phyloP scores from a whole-genome alignment of 2,113 vertebrate species.

The Notarius lentiginosus region DNA sequence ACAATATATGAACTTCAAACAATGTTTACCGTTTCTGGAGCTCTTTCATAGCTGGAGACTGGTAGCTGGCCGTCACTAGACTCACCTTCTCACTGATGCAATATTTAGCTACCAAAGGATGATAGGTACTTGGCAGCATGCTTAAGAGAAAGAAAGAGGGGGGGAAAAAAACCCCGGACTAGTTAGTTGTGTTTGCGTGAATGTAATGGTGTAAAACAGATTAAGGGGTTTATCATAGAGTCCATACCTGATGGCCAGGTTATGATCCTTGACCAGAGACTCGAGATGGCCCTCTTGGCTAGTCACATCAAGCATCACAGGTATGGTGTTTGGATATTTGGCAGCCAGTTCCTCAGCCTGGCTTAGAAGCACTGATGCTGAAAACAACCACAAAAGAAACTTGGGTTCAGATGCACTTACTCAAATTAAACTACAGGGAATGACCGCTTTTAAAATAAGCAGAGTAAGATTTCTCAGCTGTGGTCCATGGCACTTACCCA shows the following conservation, averaged over 20 bases:
- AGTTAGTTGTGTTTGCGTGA: background rate
- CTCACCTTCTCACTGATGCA: slow-evolving; percentile 90
- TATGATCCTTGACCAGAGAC: slow-evolving; percentile 83
- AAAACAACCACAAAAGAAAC: background rate
- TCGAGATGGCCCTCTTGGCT: slow-evolving; percentile 79
- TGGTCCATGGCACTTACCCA: slow-evolving; percentile 76
- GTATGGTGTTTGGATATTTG: slow-evolving; percentile 79
- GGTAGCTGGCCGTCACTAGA: slow-evolving; percentile 93
- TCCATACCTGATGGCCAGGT: slow-evolving; percentile 91
- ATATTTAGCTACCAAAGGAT: slow-evolving; percentile 86
- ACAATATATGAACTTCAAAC: slow-evolving; percentile 1
- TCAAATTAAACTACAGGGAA: background rate
- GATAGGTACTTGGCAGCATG: slow-evolving; percentile 83
- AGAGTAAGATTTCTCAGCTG: background rate
- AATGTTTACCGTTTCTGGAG: slow-evolving; percentile 81
- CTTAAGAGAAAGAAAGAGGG: slow-evolving; percentile 62
- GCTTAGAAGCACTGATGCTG: slow-evolving; percentile 80
- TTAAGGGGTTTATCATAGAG: background rate
- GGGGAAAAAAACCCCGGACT: too few relatives aligned
- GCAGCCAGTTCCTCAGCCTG: slow-evolving; percentile 82
- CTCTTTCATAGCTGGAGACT: slow-evolving; percentile 87
- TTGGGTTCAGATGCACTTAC: too few relatives aligned
- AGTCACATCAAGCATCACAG: slow-evolving; percentile 78
- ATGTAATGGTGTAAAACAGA: background rate
- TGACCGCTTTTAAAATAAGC: background rate